Evolutionary conservation across 2,888 invertebrate genomes (phyloP), one percentile per base, ranked within the genome.

Genomic region (Clivina fossor): DNA sequence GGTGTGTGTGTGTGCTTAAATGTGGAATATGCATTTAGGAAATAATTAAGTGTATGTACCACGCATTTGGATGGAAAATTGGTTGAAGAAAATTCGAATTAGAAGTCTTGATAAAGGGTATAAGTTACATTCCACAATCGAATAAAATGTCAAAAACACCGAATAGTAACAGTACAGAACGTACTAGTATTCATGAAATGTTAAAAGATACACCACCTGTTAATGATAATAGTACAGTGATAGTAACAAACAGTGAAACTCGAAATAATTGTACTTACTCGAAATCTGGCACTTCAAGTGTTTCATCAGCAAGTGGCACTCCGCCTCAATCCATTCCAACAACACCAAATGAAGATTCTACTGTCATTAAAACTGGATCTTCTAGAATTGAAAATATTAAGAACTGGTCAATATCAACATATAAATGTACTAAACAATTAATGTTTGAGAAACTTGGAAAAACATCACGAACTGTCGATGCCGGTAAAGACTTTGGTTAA

Each of bases 381-480:
- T 89, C 91, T 38, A 90, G 93, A 73, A 86, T 98, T 69, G 97
- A 97, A 72, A 86, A 89, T 56, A 79, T 98, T 60, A 93, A 90
- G 71, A 93, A 90, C 71, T 99, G 98, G 98, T 93, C 96, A 60
- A 91, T 98, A 69, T 95, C 95, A 58, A 97, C 97, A 0, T 98
- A 95, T 74, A 98, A 97, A 75, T 98, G 97, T 72, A 98, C 98
- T 4, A 90, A 93, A 67, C 98, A 99, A 73, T 82, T 96, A 58
- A 86, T 99, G 75, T 90, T 94, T 64, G 98, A 99, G 73, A 94
- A 93, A 71, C 80, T 99, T 53, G 98, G 98, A 13, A 98, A 95
- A 77, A 88, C 90, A 37, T 90, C 92, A 5, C 80, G 93, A 57
- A 93, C 93, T 35, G 88, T 93, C 44, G 93, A 93, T 71, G 86